These are phyloP conservation scores for Bellardia pandia DNA, from an alignment of 2,888 invertebrate genomes.

Conservation along the genomic window DNA sequence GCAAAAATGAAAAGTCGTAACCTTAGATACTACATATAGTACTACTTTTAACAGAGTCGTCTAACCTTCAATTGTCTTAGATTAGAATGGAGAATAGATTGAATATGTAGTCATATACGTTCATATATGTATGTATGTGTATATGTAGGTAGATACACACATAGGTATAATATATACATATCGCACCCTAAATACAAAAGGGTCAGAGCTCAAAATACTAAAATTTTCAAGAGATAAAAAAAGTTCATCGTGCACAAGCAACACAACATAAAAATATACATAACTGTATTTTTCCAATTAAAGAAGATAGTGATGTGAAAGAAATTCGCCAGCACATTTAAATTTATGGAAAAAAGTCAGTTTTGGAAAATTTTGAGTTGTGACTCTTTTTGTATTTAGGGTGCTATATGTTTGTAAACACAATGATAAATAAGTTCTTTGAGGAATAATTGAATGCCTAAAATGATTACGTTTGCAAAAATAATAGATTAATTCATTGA, in stretches of 20 bases:
- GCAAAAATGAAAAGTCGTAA: conserved; percentile 31
- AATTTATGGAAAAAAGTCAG: too few relatives aligned
- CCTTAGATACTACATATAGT: conserved; percentile 19
- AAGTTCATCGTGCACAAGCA: too few relatives aligned
- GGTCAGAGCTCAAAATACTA: too few relatives aligned
- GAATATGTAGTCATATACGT: neutral
- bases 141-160: neutral
- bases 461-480: neutral
- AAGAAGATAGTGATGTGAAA: too few relatives aligned
- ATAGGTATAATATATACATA: neutral
- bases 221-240: too few relatives aligned
- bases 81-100: conserved; percentile 37
- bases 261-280: too few relatives aligned
- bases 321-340: too few relatives aligned
- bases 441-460: neutral
- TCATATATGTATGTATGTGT: neutral
- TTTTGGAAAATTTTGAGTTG: too few relatives aligned
- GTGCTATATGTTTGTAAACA: neutral
- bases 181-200: too few relatives aligned
- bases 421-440: neutral
- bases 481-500: neutral
- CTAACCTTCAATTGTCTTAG: conserved; percentile 56
- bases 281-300: too few relatives aligned
- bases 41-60: conserved; percentile 38
- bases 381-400: too few relatives aligned